These are phyloP conservation scores for Gymnobelideus leadbeateri DNA, from an alignment of 2,113 vertebrate species.

Conservation along the genomic window DNA sequence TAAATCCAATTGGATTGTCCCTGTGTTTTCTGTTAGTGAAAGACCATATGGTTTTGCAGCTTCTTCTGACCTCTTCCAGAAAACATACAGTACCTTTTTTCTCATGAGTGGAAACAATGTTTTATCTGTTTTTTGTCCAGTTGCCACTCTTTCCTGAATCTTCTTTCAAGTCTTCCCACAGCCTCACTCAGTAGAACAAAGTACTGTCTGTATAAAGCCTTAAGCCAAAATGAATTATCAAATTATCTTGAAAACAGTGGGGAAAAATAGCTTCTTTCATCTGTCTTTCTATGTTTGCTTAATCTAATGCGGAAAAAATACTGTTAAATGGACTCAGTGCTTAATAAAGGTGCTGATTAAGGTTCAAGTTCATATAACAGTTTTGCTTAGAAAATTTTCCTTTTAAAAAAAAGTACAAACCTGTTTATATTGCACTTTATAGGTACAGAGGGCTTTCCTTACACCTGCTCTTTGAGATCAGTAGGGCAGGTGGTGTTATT, in stretches of 20 bases:
- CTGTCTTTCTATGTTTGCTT: not conserved
- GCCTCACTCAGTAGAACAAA: not conserved
- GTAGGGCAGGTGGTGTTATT: not conserved
- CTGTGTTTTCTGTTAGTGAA: conserved; percentile 1
- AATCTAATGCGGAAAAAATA: not conserved
- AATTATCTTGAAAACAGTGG: not conserved
- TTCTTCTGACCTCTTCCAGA: not conserved
- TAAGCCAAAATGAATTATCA: not conserved
- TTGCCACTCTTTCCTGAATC: not conserved
- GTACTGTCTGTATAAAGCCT: not conserved
- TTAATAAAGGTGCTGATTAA: not conserved
- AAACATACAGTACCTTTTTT: not conserved
- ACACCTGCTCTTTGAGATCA: not conserved
- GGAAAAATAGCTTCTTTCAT: conserved; percentile 1
- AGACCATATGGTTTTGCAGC: not conserved
- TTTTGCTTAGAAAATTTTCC: conserved; percentile 27
- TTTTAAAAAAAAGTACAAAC: conserved; percentile 4
- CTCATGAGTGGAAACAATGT: not conserved
- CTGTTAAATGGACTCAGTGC: not conserved
- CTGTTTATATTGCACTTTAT: not conserved
- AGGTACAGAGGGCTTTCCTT: not conserved
- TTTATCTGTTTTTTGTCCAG: not conserved
- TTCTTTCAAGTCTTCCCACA: accelerated
- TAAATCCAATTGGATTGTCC: not conserved
- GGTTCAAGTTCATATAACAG: not conserved